phyloP scores from a whole-genome alignment of 2,113 vertebrate species.

The Seriola quinqueradiata region DNA sequence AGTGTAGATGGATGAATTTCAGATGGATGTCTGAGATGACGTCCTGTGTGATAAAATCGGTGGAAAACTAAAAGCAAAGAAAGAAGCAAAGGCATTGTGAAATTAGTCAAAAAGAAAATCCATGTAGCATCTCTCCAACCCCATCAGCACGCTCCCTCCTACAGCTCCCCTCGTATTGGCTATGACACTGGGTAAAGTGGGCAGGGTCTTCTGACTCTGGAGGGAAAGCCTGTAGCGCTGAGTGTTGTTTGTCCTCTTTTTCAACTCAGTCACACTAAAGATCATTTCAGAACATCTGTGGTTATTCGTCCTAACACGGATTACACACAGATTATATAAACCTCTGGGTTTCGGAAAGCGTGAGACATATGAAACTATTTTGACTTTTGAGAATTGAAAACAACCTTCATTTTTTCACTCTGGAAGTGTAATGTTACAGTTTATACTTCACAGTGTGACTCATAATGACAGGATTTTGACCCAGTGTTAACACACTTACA shows the following conservation, averaged over 20 bases:
- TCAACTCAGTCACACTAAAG: not conserved
- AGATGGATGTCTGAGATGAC: not conserved
- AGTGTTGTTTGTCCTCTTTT: not conserved
- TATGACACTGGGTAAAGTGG: constrained; percentile 16
- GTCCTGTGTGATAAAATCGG: not conserved
- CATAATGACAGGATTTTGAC: constrained; percentile 1
- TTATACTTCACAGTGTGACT: constrained; percentile 4
- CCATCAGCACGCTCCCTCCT: not conserved
- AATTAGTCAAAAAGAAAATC: not conserved
- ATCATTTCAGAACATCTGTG: not conserved
- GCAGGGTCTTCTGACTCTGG: constrained; percentile 7
- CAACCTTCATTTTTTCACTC: not conserved
- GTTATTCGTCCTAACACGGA: not conserved
- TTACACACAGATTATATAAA: not conserved
- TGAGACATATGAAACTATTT: not conserved
- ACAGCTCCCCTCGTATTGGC: not conserved
- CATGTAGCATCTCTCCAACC: not conserved
- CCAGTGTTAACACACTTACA: constrained; percentile 10
- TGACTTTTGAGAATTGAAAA: not conserved
- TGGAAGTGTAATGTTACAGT: not conserved
- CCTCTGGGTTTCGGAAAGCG: not conserved
- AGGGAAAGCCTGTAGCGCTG: not conserved
- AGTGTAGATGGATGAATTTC: not conserved
- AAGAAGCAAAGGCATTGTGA: not conserved
- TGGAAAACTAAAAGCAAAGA: not conserved